Evolutionary conservation across 2,888 invertebrate species (phyloP).

Genomic region (Neoscelio sp.): DNA sequence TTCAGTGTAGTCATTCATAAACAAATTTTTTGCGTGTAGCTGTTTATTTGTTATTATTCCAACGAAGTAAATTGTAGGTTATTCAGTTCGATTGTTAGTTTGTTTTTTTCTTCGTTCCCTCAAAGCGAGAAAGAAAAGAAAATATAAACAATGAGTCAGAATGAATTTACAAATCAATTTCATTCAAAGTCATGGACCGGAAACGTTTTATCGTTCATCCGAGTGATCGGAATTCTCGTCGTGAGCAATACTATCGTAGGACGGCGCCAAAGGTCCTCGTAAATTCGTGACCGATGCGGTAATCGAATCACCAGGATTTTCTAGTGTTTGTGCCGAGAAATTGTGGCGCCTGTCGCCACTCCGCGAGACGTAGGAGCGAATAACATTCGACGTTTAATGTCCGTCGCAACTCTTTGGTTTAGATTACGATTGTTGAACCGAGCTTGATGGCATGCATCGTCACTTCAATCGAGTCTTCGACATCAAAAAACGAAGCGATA

Average conservation of each 20-base stretch:
- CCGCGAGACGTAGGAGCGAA: conserved; percentile 73
- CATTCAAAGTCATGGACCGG: conserved; percentile 67
- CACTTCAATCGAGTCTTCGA: conserved; percentile 51
- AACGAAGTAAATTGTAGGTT: conserved; percentile 27
- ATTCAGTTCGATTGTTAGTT: conserved; percentile 31
- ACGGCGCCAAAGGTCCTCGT: conserved; percentile 68
- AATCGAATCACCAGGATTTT: conserved; percentile 68
- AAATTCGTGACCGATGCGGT: conserved; percentile 69
- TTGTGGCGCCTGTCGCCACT: conserved; percentile 68
- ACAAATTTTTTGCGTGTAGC: too few species aligned
- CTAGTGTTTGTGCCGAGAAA: conserved; percentile 71
- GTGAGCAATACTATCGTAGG: conserved; percentile 62
- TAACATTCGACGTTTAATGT: conserved; percentile 81
- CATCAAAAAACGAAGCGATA: conserved; percentile 33
- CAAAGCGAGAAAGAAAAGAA: conserved; percentile 21
- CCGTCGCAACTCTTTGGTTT: conserved; percentile 71
- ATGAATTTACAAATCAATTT: conserved; percentile 67
- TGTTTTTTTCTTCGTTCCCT: conserved; percentile 27
- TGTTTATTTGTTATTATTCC: too few species aligned
- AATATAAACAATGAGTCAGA: conserved; percentile 65
- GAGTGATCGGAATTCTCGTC: conserved; percentile 67
- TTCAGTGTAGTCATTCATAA: too few species aligned
- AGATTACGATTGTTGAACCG: conserved; percentile 63
- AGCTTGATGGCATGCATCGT: conserved; percentile 62
- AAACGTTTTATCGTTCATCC: conserved; percentile 67